Conservation (phyloP, 1,140 invertebrate species). For the Anagrus nilaparvatae region DNA sequence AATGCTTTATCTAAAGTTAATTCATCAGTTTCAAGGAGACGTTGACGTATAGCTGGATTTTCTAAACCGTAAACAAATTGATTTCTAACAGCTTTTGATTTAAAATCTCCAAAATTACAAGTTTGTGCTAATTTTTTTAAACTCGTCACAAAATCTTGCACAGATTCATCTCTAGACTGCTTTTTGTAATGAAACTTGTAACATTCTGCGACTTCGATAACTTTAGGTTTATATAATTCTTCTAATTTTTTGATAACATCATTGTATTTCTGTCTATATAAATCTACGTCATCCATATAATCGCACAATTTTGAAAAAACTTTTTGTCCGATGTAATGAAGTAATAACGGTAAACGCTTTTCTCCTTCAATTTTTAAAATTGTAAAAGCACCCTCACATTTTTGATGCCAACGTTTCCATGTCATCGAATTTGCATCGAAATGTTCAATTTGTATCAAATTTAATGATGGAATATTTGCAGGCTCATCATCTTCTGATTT, state of each 20-base stretch:
- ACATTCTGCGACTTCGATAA: neutral
- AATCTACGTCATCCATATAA: neutral
- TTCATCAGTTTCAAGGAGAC: too few relatives aligned
- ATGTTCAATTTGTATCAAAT: neutral
- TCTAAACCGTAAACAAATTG: too few relatives aligned
- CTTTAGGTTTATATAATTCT: neutral
- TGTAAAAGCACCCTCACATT: too few relatives aligned
- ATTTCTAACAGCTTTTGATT: too few relatives aligned
- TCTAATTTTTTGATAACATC: neutral
- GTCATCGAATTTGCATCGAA: neutral
- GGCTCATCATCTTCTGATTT: too few relatives aligned
- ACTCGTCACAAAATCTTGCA: neutral
- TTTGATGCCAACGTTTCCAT: neutral
- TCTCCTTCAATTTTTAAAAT: neutral
- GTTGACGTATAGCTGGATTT: too few relatives aligned
- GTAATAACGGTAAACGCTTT: neutral
- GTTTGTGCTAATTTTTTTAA: neutral
- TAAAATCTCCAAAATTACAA: too few relatives aligned
- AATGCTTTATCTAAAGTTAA: too few relatives aligned
- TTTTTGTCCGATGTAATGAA: neutral
- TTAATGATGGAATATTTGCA: too few relatives aligned
- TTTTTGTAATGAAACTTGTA: conserved; percentile 1
- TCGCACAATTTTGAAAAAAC: neutral
- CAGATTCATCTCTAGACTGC: neutral
- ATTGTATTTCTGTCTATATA: neutral